Evolutionary conservation across 2,113 vertebrate genomes (phyloP), one percentile per base, ranked within the genome.

Genomic region (Gasterosteus nipponicus): DNA sequence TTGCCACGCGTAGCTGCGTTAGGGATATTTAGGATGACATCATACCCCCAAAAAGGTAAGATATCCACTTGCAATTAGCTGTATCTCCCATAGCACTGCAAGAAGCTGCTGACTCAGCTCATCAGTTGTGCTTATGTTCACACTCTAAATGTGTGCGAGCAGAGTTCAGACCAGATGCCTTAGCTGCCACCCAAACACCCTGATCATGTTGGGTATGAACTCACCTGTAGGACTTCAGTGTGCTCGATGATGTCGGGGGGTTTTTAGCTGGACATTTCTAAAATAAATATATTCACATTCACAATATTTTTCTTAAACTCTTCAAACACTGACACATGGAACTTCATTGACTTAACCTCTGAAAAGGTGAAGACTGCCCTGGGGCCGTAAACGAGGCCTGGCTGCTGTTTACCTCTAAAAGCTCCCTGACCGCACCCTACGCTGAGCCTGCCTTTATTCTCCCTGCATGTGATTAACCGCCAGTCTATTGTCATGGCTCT

Each of bases 381-480:
- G 63, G 65, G 85, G 35, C 35, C 35, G 7, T 38, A 38, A 38
- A 81, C 53, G 9, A 51, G 47, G 33, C 14, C 72, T 54, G 60
- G 58, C 71, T 73, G 59, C 62, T 60, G 62, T 65, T 83, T 77
- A 69, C 54, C 79, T 84, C 59, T 39, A 19, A 68, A 73, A 77
- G 60, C 80, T 75, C 14, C 31, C n/a, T n/a, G 66, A 53, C 84
- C 87, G 80, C 89, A 88, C 89, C 89, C 75, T 64, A 15, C 58
- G 77, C 69, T 74, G 73, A 78, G 75, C 75, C 80, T 65, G 38
- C 59, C 65, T 56, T 82, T 74, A 69, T 64, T 61, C 53, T 38
- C 2, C 5, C 3, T 71, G 33, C 2, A 8, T 73, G 66, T 82
- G 60, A 73, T 81, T 74, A 85, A 73, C 64, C 57, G 42, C 15